Evolutionary conservation across 2,113 vertebrate species (phyloP), one percentile per base, ranked within the genome.

Genomic region (Leucoraja erinaceus): DNA sequence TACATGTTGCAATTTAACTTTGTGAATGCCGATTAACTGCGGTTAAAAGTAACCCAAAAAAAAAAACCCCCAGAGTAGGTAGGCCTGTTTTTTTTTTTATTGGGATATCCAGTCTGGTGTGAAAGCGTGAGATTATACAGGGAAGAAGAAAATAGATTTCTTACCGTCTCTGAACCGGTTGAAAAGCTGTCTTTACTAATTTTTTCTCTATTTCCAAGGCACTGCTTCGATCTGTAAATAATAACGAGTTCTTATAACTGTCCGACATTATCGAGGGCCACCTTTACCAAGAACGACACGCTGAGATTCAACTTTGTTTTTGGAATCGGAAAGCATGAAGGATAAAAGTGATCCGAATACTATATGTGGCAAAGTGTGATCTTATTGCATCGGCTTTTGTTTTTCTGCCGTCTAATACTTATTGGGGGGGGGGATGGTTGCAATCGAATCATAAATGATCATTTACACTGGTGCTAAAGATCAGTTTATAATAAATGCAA

Each of bases 151-250:
- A 91, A 91, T 5, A 25, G 22, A 63, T 94, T 93, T 96, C 97
- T 98, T 97, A 96, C 97, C 97, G 95, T 97, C 96, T 98, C 95
- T 97, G 96, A 96, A 98, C 96, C 93, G 97, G 96, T 94, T 97
- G 97, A 95, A 97, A 98, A 96, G 97, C 97, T 96, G 97, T 97
- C 96, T 97, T 97, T 96, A 97, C 96, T 95, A 97, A 96, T 96
- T 97, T 98, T 96, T 97, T 97, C 96, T 98, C 97, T 97, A 97
- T 96, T 96, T 98, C 97, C 98, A 99, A 99, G 97, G 98, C 98
- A 98, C 98, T 98, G 97, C 96, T 97, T 97, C 97, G 97, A 96
- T 98, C 97, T 97, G 96, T 28, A 95, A 97, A 97, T 94, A 94
- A 95, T 95, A 95, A 95, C 86, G 76, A 77, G 72, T 61, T 78